phyloP scores from a whole-genome alignment of 2,888 invertebrate species.

The Conus canariensis region DNA sequence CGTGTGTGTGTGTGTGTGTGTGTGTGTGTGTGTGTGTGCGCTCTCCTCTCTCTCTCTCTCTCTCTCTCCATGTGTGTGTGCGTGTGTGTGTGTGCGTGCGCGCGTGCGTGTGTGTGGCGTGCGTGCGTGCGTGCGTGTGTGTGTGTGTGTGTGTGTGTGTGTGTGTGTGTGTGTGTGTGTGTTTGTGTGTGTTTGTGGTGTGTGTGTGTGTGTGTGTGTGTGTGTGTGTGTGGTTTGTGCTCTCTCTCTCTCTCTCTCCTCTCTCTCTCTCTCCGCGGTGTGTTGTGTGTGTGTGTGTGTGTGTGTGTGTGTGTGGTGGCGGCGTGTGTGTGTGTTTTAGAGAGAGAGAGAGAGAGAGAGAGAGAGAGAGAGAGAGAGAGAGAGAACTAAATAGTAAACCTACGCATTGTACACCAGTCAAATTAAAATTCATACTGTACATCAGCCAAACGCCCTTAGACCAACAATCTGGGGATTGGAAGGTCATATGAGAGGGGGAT shows the following conservation, averaged over 20 bases:
- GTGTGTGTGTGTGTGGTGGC: background rate
- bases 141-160: background rate
- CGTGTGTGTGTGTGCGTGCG: background rate
- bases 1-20: background rate
- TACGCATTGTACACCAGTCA: too few relatives aligned
- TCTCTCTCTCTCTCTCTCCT: too few relatives aligned
- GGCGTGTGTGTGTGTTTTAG: background rate
- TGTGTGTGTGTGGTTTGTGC: too few relatives aligned
- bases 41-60: too few relatives aligned
- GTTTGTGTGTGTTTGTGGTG: background rate
- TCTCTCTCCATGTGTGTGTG: background rate
- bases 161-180: background rate
- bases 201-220: background rate
- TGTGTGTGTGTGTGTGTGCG: background rate
- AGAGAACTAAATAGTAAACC: background rate
- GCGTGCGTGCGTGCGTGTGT: background rate
- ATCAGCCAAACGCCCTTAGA: too few relatives aligned
- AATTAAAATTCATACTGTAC: too few relatives aligned
- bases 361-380: slow-evolving; percentile 14
- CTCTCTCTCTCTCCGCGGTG: too few relatives aligned
- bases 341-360: slow-evolving; percentile 7
- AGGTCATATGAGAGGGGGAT: too few relatives aligned
- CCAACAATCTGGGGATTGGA: too few relatives aligned
- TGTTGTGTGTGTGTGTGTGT: too few relatives aligned
- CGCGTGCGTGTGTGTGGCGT: background rate